A percentile compares a stretch with the other conserved stretches of the same genome.
Evolutionary conservation across 37 sponge, comb jelly and placozoan genomes (phyloP).

Genomic region (Halichondria panicea): DNA sequence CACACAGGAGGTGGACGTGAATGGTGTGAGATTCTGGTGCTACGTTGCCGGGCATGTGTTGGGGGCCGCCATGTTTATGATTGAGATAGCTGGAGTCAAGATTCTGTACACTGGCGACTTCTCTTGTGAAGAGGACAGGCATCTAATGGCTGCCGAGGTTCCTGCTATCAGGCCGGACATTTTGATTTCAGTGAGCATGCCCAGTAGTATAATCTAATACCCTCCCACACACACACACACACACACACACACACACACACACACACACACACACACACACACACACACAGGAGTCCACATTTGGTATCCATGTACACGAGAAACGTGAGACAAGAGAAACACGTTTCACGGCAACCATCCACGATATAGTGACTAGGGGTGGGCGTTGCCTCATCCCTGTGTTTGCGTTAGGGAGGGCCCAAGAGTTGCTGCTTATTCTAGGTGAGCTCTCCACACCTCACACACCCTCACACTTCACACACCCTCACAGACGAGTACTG

Average conservation of each 20-base stretch:
- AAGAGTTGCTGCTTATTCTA: conserved; percentile 93
- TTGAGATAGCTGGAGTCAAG: conserved; percentile 99
- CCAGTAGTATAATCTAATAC: background rate
- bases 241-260: background rate
- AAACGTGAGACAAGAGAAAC: conserved; percentile 87
- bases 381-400: conserved; percentile 98
- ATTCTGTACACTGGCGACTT: conserved; percentile 97
- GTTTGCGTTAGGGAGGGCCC: conserved; percentile 98
- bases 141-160: conserved; percentile 97
- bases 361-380: conserved; percentile 94
- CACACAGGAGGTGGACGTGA: conserved; percentile 95
- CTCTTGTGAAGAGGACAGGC: conserved; percentile 94
- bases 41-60: conserved; percentile 98
- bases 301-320: conserved; percentile 94
- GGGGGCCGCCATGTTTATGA: conserved; percentile 99
- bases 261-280: background rate
- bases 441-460: conserved; percentile 22
- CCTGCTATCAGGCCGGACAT: conserved; percentile 88
- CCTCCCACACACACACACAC: background rate
- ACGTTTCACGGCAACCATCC: conserved; percentile 91
- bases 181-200: conserved; percentile 72
- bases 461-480: background rate
- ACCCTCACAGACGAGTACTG: conserved; percentile 89
- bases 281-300: conserved; percentile 89
- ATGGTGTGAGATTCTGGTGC: conserved; percentile 94